Conservation (phyloP, 2,888 invertebrate genomes). For the Macrosiphum euphorbiae region DNA sequence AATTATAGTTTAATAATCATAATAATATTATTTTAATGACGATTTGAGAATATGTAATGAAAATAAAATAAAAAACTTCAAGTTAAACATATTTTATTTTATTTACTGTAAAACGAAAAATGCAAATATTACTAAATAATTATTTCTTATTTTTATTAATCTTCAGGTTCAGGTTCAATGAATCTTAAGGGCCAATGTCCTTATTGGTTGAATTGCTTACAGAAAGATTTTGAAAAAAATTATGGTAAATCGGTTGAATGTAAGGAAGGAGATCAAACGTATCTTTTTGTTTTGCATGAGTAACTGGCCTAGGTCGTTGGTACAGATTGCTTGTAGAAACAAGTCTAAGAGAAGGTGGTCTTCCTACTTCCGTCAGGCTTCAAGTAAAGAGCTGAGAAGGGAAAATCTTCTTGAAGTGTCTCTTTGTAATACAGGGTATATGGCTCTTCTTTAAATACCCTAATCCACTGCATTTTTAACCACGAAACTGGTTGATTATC, state of each 20-base stretch:
- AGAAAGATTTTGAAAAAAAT: conserved; percentile 21
- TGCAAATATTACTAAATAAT: conserved; percentile 9
- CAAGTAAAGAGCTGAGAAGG: neutral
- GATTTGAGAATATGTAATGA: conserved; percentile 12
- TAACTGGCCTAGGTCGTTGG: conserved; percentile 10
- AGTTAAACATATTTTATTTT: too few relatives aligned
- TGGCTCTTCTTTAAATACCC: neutral
- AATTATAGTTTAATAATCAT: conserved; percentile 1
- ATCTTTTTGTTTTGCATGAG: conserved; percentile 6
- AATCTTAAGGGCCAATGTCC: neutral
- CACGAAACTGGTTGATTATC: neutral
- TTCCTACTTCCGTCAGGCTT: neutral
- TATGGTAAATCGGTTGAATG: conserved; percentile 12
- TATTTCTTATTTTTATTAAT: conserved; percentile 11
- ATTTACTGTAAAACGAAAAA: neutral
- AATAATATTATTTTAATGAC: neutral
- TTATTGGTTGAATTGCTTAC: neutral
- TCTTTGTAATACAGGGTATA: neutral
- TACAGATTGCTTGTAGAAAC: neutral
- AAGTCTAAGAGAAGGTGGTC: neutral
- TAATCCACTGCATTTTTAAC: conserved; percentile 28
- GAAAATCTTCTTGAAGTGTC: neutral
- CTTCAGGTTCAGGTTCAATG: neutral
- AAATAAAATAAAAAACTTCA: too few relatives aligned
- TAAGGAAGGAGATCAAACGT: conserved; percentile 22